Percentiles rank a stretch among this genome's conserved stretches.
phyloP scores from a whole-genome alignment of 2,113 vertebrate species.

The Ammodramus savannarum region DNA sequence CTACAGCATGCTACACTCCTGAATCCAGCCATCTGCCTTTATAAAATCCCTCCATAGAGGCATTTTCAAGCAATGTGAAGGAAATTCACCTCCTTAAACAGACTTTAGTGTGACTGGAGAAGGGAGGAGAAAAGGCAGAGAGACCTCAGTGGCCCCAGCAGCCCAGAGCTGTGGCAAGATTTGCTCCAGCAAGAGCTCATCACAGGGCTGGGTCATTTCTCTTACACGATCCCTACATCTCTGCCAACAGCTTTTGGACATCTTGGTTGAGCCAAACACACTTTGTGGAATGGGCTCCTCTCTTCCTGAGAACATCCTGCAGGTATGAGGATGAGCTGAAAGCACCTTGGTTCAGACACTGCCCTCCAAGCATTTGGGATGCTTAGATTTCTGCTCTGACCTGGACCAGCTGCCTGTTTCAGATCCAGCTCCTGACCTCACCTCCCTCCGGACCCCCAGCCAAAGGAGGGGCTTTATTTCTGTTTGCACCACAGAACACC shows the following conservation, averaged over 20 bases:
- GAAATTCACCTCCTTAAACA: neutral
- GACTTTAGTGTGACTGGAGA: neutral
- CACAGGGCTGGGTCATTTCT: neutral
- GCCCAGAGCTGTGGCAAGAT: neutral
- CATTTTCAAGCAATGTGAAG: neutral
- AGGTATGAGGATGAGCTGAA: neutral
- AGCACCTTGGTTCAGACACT: neutral
- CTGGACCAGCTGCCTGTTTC: neutral
- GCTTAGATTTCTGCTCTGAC: neutral
- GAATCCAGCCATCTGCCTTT: neutral
- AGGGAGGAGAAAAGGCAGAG: neutral
- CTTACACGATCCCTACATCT: rapidly evolving
- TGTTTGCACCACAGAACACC: neutral
- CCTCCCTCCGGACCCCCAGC: neutral
- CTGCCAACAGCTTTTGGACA: neutral
- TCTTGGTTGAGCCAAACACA: neutral
- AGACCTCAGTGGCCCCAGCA: neutral
- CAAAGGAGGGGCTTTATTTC: neutral
- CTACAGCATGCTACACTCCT: neutral
- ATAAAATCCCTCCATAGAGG: neutral
- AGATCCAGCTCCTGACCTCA: constrained; percentile 8
- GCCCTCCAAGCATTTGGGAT: neutral
- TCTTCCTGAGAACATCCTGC: neutral
- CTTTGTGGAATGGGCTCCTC: neutral
- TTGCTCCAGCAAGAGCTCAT: neutral